phyloP scores from a whole-genome alignment of 2,888 invertebrate genomes.

The Agonopterix subpropinquella region DNA sequence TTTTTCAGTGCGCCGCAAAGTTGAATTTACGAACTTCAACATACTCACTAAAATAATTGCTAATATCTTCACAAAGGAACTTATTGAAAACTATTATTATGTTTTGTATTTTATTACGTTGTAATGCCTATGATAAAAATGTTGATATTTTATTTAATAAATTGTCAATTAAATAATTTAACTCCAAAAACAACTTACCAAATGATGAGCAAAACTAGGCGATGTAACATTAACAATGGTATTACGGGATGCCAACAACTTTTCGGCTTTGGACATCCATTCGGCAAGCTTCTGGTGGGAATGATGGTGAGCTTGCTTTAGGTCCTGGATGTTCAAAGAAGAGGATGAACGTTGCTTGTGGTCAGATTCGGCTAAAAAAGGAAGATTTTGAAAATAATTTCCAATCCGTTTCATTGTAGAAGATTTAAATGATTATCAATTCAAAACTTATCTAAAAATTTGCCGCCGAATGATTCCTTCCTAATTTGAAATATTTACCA shows the following conservation, averaged over 20 bases:
- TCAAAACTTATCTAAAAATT: too few species aligned
- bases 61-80: too few species aligned
- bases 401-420: not conserved
- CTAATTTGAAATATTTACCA: too few species aligned
- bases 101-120: too few species aligned
- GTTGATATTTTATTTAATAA: too few species aligned
- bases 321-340: slow-evolving; percentile 29
- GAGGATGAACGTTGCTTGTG: slow-evolving; percentile 23
- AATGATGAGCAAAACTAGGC: slow-evolving; percentile 54
- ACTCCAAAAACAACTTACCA: slow-evolving; percentile 35
- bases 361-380: slow-evolving; percentile 43
- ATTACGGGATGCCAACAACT: slow-evolving; percentile 21
- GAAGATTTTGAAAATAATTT: not conserved
- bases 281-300: slow-evolving; percentile 36
- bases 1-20: too few species aligned
- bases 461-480: too few species aligned
- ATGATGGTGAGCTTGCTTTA: slow-evolving; percentile 36
- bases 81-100: too few species aligned
- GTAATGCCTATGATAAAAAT: too few species aligned
- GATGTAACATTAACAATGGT: slow-evolving; percentile 33
- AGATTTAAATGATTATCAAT: not conserved
- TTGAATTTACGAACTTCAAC: too few species aligned
- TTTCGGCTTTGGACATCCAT: slow-evolving; percentile 30
- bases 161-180: too few species aligned
- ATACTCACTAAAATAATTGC: too few species aligned